phyloP scores from a whole-genome alignment of 2,797 vertebrate species.

The Tamandua tetradactyla region DNA sequence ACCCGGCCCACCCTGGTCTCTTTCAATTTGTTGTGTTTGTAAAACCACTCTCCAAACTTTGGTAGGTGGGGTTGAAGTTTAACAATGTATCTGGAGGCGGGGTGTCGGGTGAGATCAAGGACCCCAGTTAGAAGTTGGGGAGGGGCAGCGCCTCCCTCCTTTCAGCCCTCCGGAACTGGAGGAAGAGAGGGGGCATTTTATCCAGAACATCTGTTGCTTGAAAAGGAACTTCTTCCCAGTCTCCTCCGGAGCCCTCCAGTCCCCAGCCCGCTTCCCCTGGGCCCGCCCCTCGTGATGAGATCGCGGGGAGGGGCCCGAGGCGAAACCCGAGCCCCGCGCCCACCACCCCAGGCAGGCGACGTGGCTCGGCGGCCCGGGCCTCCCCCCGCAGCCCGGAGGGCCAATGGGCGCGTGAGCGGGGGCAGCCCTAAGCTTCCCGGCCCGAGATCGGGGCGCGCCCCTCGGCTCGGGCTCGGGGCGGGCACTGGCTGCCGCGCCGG shows the following conservation, averaged over 20 bases:
- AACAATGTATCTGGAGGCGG: neutral
- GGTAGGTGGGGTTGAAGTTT: neutral
- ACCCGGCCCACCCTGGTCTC: neutral
- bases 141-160: neutral
- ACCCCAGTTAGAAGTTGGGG: neutral
- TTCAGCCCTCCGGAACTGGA: neutral
- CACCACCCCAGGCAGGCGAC: constrained; percentile 54
- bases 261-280: neutral
- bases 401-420: constrained; percentile 71
- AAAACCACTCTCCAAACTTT: neutral
- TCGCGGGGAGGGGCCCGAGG: constrained; percentile 60
- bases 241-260: neutral
- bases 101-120: neutral
- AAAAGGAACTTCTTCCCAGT: constrained; percentile 69
- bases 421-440: neutral
- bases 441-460: neutral
- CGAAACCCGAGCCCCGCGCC: constrained; percentile 57
- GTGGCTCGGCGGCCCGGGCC: constrained; percentile 48
- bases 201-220: constrained; percentile 79
- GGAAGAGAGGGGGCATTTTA: neutral
- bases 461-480: neutral
- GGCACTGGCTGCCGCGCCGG: constrained; percentile 30
- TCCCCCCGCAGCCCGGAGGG: neutral
- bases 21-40: neutral
- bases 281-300: constrained; percentile 56